Evolutionary conservation across 2,888 invertebrate species (phyloP).

Genomic region (Hemaris fuciformis): DNA sequence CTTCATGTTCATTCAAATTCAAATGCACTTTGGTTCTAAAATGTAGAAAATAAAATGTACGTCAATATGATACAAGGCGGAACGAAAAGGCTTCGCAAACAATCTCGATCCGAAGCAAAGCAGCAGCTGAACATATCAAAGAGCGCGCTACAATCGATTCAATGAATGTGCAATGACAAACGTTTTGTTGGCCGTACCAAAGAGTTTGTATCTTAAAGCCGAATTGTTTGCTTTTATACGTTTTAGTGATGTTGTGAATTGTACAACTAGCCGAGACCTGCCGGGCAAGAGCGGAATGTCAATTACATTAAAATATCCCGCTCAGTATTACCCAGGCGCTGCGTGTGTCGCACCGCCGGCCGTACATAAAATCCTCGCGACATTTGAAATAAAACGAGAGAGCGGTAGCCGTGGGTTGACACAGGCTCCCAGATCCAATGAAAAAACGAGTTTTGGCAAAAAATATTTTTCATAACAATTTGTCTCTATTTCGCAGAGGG

Average conservation of each 20-base stretch:
- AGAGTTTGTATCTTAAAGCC: too few relatives aligned
- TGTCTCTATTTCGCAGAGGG: constrained; percentile 10
- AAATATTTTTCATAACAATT: constrained; percentile 7
- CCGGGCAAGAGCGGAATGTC: neutral
- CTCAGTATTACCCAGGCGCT: neutral
- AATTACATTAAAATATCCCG: neutral
- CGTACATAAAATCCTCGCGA: neutral
- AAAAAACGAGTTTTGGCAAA: neutral
- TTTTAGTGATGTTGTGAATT: neutral
- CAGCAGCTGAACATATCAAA: neutral
- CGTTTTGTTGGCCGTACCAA: too few relatives aligned
- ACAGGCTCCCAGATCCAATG: neutral
- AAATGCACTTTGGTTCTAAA: too few relatives aligned
- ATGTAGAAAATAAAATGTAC: too few relatives aligned
- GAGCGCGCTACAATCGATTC: neutral
- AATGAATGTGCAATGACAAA: neutral
- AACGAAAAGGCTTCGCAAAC: too few relatives aligned
- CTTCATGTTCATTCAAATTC: too few relatives aligned
- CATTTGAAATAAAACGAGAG: neutral
- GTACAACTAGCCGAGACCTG: neutral
- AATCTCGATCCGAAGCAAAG: too few relatives aligned
- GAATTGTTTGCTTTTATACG: neutral
- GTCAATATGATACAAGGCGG: too few relatives aligned
- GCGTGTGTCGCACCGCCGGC: neutral
- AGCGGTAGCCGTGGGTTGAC: neutral